These are phyloP conservation scores for Scaptomyza pallida DNA, from an alignment of 1,140 invertebrate genomes.

Conservation along the genomic window DNA sequence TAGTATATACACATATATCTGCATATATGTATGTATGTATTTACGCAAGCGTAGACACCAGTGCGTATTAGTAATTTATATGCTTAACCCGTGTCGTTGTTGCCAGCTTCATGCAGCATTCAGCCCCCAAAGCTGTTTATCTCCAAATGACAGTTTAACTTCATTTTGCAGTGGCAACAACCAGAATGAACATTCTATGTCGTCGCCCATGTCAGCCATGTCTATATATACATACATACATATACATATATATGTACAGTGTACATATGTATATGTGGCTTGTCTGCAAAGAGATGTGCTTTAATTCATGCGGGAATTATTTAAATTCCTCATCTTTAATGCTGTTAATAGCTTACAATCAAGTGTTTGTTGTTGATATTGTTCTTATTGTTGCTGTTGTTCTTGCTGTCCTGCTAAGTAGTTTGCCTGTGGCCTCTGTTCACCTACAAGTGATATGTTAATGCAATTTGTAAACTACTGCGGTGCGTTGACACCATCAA, in stretches of 20 bases:
- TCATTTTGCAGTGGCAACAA: conserved; percentile 40
- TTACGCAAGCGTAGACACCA: conserved; percentile 48
- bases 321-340: conserved; percentile 76
- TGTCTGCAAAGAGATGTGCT: conserved; percentile 36
- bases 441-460: conserved; percentile 58
- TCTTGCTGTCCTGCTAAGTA: conserved; percentile 3
- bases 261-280: background rate
- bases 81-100: conserved; percentile 43
- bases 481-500: conserved; percentile 14
- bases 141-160: conserved; percentile 53
- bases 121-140: conserved; percentile 51
- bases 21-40: conserved; percentile 6
- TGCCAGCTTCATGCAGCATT: conserved; percentile 34
- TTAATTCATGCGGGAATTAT: conserved; percentile 63
- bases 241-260: conserved; percentile 1
- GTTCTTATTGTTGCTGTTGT: conserved; percentile 1
- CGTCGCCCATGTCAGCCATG: conserved; percentile 1
- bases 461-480: conserved; percentile 65
- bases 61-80: conserved; percentile 76
- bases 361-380: conserved; percentile 42
- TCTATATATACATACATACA: background rate
- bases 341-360: conserved; percentile 77
- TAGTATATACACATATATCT: background rate
- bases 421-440: background rate
- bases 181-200: conserved; percentile 4